A percentile compares a stretch with the other conserved stretches of the same genome.
These are phyloP conservation scores for Sarcophaga caerulescens DNA, from an alignment of 2,888 invertebrate genomes.

Conservation along the genomic window DNA sequence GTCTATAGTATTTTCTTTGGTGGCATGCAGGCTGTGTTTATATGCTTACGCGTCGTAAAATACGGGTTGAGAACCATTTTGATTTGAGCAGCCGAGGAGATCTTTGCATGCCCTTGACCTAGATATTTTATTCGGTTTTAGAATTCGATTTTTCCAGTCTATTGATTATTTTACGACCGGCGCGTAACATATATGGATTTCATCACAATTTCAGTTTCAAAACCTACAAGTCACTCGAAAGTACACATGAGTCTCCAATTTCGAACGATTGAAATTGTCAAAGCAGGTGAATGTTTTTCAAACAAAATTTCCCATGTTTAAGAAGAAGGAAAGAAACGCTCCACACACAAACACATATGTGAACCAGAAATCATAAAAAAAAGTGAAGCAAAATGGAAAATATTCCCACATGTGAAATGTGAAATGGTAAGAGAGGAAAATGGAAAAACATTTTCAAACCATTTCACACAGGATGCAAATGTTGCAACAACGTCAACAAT, in stretches of 20 bases:
- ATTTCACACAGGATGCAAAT: slow-evolving; percentile 57
- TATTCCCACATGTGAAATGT: slow-evolving; percentile 37
- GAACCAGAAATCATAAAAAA: not conserved
- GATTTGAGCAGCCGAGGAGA: too few relatives aligned
- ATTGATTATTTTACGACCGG: too few relatives aligned
- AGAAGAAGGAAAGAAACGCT: not conserved
- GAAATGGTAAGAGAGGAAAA: slow-evolving; percentile 60
- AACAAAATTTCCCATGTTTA: slow-evolving; percentile 58
- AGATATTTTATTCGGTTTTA: too few relatives aligned
- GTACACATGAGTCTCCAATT: not conserved
- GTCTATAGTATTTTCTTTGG: too few relatives aligned
- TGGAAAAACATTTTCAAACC: slow-evolving; percentile 45
- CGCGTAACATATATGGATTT: too few relatives aligned
- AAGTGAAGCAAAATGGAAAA: slow-evolving; percentile 24
- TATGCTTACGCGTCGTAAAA: too few relatives aligned
- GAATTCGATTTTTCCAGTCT: too few relatives aligned
- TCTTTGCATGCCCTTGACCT: too few relatives aligned
- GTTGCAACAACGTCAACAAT: slow-evolving; percentile 29
- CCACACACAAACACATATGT: not conserved
- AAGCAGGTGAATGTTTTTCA: slow-evolving; percentile 55
- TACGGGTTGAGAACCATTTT: too few relatives aligned
- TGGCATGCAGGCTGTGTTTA: too few relatives aligned
- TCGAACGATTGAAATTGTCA: slow-evolving; percentile 43
- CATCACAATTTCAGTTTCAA: not conserved
- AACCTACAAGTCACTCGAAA: not conserved